A percentile compares a stretch with the other conserved stretches of the same genome.
Evolutionary conservation across 2,888 invertebrate genomes (phyloP).

Genomic region (Empis stercorea): DNA sequence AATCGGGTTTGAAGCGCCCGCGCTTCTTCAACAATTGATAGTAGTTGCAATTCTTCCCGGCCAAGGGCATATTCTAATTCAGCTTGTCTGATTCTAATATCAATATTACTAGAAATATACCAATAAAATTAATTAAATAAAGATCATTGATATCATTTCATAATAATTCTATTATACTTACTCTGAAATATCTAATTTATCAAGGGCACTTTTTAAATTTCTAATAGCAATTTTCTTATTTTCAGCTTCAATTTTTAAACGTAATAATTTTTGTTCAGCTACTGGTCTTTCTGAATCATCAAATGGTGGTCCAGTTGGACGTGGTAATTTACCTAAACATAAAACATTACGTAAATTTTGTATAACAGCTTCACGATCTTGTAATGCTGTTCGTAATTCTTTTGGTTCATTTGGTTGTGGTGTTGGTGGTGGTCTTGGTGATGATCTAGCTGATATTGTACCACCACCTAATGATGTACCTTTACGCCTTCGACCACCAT

Average conservation of each 20-base stretch:
- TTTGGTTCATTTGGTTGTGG: slow-evolving; percentile 37
- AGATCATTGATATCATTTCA: too few species aligned
- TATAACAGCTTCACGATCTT: slow-evolving; percentile 72
- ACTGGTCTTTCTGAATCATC: slow-evolving; percentile 43
- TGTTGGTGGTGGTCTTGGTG: slow-evolving; percentile 20
- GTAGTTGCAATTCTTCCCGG: slow-evolving; percentile 72
- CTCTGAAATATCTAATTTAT: slow-evolving; percentile 79
- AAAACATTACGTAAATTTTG: slow-evolving; percentile 44
- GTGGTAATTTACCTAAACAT: slow-evolving; percentile 30
- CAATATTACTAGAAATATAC: slow-evolving; percentile 57
- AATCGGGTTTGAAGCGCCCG: slow-evolving; percentile 64
- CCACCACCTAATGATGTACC: slow-evolving; percentile 30
- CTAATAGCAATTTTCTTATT: slow-evolving; percentile 66
- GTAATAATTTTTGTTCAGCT: slow-evolving; percentile 46
- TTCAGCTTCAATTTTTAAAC: slow-evolving; percentile 57
- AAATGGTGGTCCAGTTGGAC: slow-evolving; percentile 37
- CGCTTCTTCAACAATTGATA: slow-evolving; percentile 73
- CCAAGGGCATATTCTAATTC: slow-evolving; percentile 81
- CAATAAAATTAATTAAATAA: not conserved
- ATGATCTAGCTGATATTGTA: slow-evolving; percentile 8
- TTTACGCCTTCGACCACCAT: slow-evolving; percentile 44
- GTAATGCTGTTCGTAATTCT: slow-evolving; percentile 53
- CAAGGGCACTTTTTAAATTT: slow-evolving; percentile 65
- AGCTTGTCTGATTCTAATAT: slow-evolving; percentile 78
- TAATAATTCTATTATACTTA: too few species aligned